Evolutionary conservation across 92 coral and sea anemone species (phyloP).

Genomic region (Parazoanthus atlanticus): DNA sequence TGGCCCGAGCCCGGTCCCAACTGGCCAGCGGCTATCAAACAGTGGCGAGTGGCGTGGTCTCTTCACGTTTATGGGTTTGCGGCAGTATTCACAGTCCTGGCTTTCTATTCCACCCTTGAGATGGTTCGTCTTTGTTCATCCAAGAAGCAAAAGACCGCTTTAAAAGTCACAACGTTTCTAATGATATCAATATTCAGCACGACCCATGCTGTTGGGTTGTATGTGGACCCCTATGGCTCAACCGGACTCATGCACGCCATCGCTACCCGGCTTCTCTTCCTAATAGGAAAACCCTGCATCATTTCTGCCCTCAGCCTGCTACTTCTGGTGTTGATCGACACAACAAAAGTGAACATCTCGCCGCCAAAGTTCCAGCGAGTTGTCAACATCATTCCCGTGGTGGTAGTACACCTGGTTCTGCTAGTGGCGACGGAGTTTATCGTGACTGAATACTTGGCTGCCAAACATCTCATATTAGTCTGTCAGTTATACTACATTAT

Average conservation of each 20-base stretch:
- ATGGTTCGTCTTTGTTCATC: conserved; percentile 60
- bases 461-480: conserved; percentile 76
- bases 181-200: conserved; percentile 70
- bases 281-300: conserved; percentile 90
- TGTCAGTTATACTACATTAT: conserved; percentile 79
- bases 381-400: conserved; percentile 63
- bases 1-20: conserved; percentile 98
- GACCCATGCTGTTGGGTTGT: conserved; percentile 73
- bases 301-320: conserved; percentile 83
- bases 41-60: conserved; percentile 92
- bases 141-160: conserved; percentile 59
- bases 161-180: conserved; percentile 68
- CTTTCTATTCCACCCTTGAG: conserved; percentile 67
- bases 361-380: conserved; percentile 93
- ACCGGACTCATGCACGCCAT: conserved; percentile 48
- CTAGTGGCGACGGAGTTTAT: conserved; percentile 77
- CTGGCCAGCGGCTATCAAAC: conserved; percentile 72
- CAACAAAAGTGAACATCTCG: conserved; percentile 84
- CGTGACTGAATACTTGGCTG: conserved; percentile 64
- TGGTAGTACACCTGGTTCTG: conserved; percentile 67
- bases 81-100: conserved; percentile 57
- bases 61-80: conserved; percentile 84
- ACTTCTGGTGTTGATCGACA: conserved; percentile 89
- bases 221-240: conserved; percentile 79
- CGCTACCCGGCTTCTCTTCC: conserved; percentile 63